Conservation (phyloP, 1,140 invertebrate species). For the Atta colombica region DNA sequence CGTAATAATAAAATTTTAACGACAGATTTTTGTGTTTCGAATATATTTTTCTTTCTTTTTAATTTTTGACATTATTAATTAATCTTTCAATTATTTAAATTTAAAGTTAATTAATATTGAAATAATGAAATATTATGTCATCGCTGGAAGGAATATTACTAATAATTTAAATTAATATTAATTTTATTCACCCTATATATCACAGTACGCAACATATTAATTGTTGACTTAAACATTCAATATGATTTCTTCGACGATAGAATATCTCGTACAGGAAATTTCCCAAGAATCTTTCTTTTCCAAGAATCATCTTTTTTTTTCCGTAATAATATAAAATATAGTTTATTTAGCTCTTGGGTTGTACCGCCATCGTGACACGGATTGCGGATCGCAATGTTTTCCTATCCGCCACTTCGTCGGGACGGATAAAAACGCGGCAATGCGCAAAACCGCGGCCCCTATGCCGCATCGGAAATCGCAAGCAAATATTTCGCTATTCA, state of each 20-base stretch:
- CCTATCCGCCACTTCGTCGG: slow-evolving; percentile 13
- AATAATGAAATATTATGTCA: neutral
- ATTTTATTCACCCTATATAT: neutral
- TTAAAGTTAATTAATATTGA: slow-evolving; percentile 10
- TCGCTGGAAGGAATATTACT: neutral
- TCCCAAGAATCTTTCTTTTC: neutral
- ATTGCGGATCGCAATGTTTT: slow-evolving; percentile 26
- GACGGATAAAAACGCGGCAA: slow-evolving; percentile 28
- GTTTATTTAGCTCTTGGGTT: neutral
- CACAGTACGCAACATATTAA: neutral
- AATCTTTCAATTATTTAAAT: slow-evolving; percentile 17
- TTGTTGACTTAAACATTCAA: neutral
- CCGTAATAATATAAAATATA: slow-evolving; percentile 24
- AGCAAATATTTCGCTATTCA: slow-evolving; percentile 68
- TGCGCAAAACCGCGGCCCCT: slow-evolving; percentile 33
- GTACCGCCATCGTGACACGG: neutral
- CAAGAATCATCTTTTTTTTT: neutral
- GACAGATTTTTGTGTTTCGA: neutral
- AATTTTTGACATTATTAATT: slow-evolving; percentile 9
- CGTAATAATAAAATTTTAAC: slow-evolving; percentile 35
- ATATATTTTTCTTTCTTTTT: neutral
- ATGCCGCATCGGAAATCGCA: slow-evolving; percentile 54
- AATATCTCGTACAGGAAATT: neutral
- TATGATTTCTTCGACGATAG: neutral
- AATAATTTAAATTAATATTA: slow-evolving; percentile 4